Percentiles rank a stretch among this genome's conserved stretches.
These are phyloP conservation scores for Ischnura elegans DNA, from an alignment of 2,888 invertebrate genomes.

Conservation along the genomic window DNA sequence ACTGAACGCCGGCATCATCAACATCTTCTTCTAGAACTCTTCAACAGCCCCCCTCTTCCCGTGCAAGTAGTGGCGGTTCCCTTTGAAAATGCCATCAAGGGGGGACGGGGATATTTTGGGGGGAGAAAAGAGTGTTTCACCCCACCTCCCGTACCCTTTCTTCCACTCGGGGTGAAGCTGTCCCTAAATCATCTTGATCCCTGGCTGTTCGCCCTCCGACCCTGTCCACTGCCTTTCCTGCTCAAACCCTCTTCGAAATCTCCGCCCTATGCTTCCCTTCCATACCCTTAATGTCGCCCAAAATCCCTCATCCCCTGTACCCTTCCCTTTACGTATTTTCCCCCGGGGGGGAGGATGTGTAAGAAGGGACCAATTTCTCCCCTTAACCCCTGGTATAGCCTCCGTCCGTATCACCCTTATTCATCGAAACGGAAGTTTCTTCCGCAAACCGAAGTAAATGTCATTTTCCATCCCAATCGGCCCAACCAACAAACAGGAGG, in stretches of 20 bases:
- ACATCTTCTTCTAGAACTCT: conserved; percentile 3
- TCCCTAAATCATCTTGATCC: conserved; percentile 20
- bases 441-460: no score
- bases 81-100: conserved; percentile 13
- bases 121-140: no score
- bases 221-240: background rate
- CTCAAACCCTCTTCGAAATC: background rate
- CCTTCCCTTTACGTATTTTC: background rate
- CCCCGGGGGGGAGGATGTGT: no score
- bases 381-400: background rate
- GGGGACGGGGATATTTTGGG: no score
- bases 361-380: background rate
- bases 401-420: no score
- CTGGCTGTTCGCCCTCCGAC: background rate
- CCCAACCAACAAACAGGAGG: no score
- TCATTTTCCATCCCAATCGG: no score
- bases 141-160: background rate
- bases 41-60: background rate
- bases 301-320: background rate
- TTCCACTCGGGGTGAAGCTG: background rate
- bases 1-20: conserved; percentile 17
- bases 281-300: background rate
- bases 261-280: background rate
- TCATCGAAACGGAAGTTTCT: no score
- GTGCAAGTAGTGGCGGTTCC: background rate